Evolutionary conservation across 2,888 invertebrate species (phyloP).

Genomic region (Melanophora roralis): DNA sequence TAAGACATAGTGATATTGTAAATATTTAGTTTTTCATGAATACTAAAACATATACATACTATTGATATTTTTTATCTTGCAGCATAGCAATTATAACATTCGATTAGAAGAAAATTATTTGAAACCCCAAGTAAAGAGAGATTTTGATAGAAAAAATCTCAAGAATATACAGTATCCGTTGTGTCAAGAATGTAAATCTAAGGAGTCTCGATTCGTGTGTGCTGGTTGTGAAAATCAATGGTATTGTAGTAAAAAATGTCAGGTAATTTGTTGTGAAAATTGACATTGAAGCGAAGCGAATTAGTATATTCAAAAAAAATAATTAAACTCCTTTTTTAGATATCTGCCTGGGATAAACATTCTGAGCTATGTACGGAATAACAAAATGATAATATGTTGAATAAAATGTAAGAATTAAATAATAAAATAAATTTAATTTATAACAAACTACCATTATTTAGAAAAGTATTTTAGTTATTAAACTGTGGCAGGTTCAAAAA

Average conservation of each 20-base stretch:
- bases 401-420: neutral
- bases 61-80: neutral
- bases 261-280: slow-evolving; percentile 80
- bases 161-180: slow-evolving; percentile 79
- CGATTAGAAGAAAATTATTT: slow-evolving; percentile 19
- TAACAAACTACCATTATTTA: neutral
- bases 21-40: no score
- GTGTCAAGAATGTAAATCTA: slow-evolving; percentile 91
- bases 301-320: neutral
- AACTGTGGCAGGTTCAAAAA: no score
- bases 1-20: neutral
- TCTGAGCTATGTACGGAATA: slow-evolving; percentile 63
- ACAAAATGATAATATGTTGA: neutral
- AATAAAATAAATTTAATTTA: neutral
- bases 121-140: slow-evolving; percentile 4
- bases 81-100: slow-evolving; percentile 22
- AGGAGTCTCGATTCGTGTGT: slow-evolving; percentile 91
- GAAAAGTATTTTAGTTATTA: no score
- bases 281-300: no score
- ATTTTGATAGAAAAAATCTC: slow-evolving; percentile 18
- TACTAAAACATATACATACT: no score
- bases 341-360: slow-evolving; percentile 64
- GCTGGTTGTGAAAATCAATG: slow-evolving; percentile 94
- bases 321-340: slow-evolving; percentile 38
- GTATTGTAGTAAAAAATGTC: slow-evolving; percentile 96